Evolutionary conservation across 2,888 invertebrate genomes (phyloP).

Genomic region (Reticulitermes lucifugus): DNA sequence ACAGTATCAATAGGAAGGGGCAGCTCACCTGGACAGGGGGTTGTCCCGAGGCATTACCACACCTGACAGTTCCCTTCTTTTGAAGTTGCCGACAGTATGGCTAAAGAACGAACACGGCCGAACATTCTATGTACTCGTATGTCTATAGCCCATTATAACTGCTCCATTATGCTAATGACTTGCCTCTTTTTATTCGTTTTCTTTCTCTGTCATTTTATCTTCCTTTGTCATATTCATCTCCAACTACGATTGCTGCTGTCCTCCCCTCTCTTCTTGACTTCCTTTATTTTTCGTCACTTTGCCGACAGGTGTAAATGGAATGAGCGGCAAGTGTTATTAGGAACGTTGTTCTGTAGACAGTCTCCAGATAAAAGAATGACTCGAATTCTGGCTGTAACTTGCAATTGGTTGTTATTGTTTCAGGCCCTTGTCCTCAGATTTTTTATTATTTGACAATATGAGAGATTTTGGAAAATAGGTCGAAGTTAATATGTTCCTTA

Average conservation of each 20-base stretch:
- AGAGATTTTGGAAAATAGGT: too few species aligned
- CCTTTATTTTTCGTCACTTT: constrained; percentile 22
- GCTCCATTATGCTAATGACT: constrained; percentile 44
- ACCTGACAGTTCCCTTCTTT: constrained; percentile 39
- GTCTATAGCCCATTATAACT: constrained; percentile 14
- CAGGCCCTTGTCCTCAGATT: too few species aligned
- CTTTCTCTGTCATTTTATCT: constrained; percentile 27
- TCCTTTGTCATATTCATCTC: constrained; percentile 12
- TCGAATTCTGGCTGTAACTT: neutral
- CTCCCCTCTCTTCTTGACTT: constrained; percentile 6
- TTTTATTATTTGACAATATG: too few species aligned
- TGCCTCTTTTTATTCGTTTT: constrained; percentile 19
- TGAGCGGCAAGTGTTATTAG: constrained; percentile 2
- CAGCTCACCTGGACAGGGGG: neutral
- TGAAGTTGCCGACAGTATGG: constrained; percentile 25
- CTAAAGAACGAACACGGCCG: constrained; percentile 8
- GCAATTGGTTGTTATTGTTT: neutral
- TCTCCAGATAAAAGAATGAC: constrained; percentile 16
- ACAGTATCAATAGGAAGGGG: constrained; percentile 30
- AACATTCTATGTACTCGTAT: constrained; percentile 8
- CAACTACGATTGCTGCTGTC: neutral
- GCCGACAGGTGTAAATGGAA: constrained; percentile 29
- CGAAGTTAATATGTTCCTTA: too few species aligned
- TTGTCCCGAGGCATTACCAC: constrained; percentile 27
- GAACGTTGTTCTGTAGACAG: constrained; percentile 14